A percentile compares a stretch with the other conserved stretches of the same genome.
These are phyloP conservation scores for Serilophus lunatus DNA, from an alignment of 2,113 vertebrate genomes.

Conservation along the genomic window DNA sequence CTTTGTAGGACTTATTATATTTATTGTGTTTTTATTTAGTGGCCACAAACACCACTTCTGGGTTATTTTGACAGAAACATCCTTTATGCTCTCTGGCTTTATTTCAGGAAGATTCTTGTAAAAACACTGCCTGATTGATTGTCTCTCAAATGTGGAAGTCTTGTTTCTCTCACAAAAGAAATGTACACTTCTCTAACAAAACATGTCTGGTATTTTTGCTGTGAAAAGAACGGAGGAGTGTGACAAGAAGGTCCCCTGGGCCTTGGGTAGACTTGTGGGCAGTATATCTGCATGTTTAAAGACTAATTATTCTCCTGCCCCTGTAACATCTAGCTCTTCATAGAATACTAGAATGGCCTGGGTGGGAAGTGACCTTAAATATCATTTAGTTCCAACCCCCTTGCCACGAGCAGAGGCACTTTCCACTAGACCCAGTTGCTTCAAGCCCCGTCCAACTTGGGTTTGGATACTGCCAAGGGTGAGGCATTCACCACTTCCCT, in stretches of 20 bases:
- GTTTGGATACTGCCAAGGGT: neutral
- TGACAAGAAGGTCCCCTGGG: neutral
- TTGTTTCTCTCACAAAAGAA: neutral
- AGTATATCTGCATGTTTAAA: neutral
- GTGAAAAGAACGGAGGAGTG: neutral
- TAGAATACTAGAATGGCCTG: neutral
- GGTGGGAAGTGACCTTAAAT: neutral
- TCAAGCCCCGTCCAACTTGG: rapidly evolving
- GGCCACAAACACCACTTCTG: neutral
- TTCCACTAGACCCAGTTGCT: neutral
- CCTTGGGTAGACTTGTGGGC: neutral
- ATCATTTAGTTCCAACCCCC: neutral
- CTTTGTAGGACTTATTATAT: neutral
- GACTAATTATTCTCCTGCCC: neutral
- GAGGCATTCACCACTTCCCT: neutral
- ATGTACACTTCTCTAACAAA: rapidly evolving
- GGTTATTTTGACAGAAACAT: neutral
- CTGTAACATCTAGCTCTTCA: neutral
- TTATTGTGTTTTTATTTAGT: neutral
- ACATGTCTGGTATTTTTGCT: neutral
- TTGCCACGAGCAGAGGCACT: neutral
- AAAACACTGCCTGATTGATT: neutral
- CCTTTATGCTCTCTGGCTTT: neutral
- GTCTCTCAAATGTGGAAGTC: neutral
- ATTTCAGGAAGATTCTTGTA: neutral